Evolutionary conservation across 2,888 invertebrate species (phyloP), one percentile per base, ranked within the genome.

Genomic region (Venusia cambrica): DNA sequence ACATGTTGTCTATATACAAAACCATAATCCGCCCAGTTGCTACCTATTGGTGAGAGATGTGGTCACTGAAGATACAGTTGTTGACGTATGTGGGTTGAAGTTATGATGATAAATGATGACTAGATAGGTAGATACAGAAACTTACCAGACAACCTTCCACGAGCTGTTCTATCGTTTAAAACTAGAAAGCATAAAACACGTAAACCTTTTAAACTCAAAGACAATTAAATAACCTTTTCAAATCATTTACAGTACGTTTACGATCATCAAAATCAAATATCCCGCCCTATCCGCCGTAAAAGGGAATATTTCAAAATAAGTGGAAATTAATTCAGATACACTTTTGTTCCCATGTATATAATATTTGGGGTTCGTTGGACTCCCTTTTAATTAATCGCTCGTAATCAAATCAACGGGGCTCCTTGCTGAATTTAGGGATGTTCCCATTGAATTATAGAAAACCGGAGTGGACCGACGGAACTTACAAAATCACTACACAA

Each of bases 361-460:
- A 65, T 74, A 66, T 66, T 66, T 50, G 48, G 68, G 65, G 62
- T 62, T 54, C 58, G 50, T 51, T 45, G 52, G 48, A 51, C 54
- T 60, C 57, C 61, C 57, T 49, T 61, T 71, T 70, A 73, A 79
- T 77, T 79, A 75, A 78, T 77, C 62, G 73, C 54, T 68, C 57
- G 65, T 75, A 71, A 77, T 76, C 73, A 73, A 73, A 76, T 78
- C 70, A 72, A 67, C 69, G 63, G 55, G 38, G 51, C 57, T 57
- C 33, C 57, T 62, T 48, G 51, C 57, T 62, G 69, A 58, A 62
- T 44, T 22, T 16, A 35, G 25, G 37, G 34, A 25, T 18, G 22
- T 2, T 8, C 25, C 24, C 26, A 36, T 8, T 19, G 21, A 18
- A n/a, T n/a, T n/a, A n/a, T n/a, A n/a, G n/a, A n/a, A n/a, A n/a